Base-by-base conservation (phyloP, 2,797 vertebrate species). In the Dromococcyx pavoninus region DNA sequence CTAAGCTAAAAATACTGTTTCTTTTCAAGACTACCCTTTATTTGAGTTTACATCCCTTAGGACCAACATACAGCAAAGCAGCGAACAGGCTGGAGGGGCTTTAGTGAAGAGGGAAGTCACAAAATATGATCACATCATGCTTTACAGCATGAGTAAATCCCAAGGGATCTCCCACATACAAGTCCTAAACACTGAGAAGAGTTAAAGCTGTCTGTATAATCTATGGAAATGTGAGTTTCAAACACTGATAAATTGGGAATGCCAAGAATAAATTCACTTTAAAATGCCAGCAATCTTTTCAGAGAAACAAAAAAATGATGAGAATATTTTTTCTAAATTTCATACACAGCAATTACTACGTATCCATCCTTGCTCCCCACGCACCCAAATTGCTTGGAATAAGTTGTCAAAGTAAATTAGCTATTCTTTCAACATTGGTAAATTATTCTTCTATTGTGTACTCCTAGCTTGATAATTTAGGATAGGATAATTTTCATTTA, bases 1-100 rank as follows among this genome's bases (percentile, higher is more conserved):
- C 82, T 87, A 92, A 96, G 94, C 95, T 96, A 96, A 96, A 97
- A 97, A 96, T 96, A 95, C 91, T 86, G 96, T 96, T 94, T 70
- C 93, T 94, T 95, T 96, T 94, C 86, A 95, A 96, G 88, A 91
- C 89, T 96, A 93, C 61, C 77, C 87, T 97, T 96, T 97, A 94
- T 92, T 92, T 96, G 92, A 96, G 96, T 93, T 96, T 97, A 94
- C 92, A 94, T 97, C 96, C 95, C 96, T 92, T 84, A 97, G 95
- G 97, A 97, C 88, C 85, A 94, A 84, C 46, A 18, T 66, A 90
- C 74, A 95, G 94, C 76, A 89, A 73, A 95, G 90, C 91, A 96
- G 75, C 17, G 11, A 96, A 96, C 89, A 95, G 94, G 92, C 96
- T 96, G 88, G 91, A 97, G 96, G 96, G 93, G 82, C 82, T 96